Conservation (phyloP, 2,888 invertebrate genomes). For the Dryococelus australis region DNA sequence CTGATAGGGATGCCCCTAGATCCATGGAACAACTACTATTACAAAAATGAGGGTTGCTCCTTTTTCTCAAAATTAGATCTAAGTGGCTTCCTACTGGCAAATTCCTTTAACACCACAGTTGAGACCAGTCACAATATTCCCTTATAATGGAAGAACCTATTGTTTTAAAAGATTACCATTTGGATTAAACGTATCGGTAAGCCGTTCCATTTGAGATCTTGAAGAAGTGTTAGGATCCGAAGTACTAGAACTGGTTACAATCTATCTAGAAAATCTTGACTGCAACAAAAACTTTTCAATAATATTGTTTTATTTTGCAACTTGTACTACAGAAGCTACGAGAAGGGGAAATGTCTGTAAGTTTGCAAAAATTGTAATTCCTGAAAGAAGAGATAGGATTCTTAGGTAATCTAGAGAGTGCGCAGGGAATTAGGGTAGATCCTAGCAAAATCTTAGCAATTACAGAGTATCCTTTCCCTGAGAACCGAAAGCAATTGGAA, state of each 20-base stretch:
- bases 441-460: constrained; percentile 48
- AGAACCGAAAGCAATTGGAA: constrained; percentile 49
- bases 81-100: constrained; percentile 50
- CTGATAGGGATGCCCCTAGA: constrained; percentile 50
- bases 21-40: constrained; percentile 47
- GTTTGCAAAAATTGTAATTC: constrained; percentile 49
- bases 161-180: constrained; percentile 52
- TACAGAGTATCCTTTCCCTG: constrained; percentile 48
- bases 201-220: constrained; percentile 20
- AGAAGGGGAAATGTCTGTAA: constrained; percentile 48
- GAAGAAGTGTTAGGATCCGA: not conserved
- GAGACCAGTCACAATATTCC: constrained; percentile 48
- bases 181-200: constrained; percentile 50
- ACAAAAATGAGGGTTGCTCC: constrained; percentile 38
- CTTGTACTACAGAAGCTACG: constrained; percentile 45
- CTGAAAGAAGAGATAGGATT: constrained; percentile 17
- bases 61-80: constrained; percentile 47
- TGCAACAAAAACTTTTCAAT: constrained; percentile 46
- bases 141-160: constrained; percentile 47
- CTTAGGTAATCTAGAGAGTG: not conserved
- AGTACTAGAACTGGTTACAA: not conserved
- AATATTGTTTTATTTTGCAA: constrained; percentile 47
- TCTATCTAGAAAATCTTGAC: constrained; percentile 53
- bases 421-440: constrained; percentile 37
- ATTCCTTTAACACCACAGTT: constrained; percentile 46